Percentiles rank a stretch among this genome's conserved stretches.
phyloP scores from a whole-genome alignment of 2,797 vertebrate species.

The Rhabdophis nuchalis region DNA sequence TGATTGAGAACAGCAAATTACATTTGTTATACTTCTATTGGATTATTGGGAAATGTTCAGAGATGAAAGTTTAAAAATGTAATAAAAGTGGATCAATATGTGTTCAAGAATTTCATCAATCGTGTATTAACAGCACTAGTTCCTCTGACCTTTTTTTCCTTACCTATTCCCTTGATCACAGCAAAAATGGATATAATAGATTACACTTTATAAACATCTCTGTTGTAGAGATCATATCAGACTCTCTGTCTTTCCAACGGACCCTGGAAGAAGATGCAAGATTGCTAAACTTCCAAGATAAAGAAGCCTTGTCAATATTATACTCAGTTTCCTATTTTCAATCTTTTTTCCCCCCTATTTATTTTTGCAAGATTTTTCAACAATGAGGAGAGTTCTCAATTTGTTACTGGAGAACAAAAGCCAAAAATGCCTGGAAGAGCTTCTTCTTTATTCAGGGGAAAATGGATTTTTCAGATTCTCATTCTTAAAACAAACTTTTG shows the following conservation, averaged over 20 bases:
- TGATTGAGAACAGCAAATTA: conserved; percentile 68
- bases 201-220: conserved; percentile 57
- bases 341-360: background rate
- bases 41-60: conserved; percentile 68
- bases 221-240: conserved; percentile 42
- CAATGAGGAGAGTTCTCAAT: background rate
- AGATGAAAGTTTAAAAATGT: conserved; percentile 69
- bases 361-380: background rate
- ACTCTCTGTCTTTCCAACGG: conserved; percentile 31
- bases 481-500: background rate
- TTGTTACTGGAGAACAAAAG: background rate
- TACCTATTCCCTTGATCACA: conserved; percentile 64
- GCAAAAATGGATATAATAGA: conserved; percentile 59
- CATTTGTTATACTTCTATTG: conserved; percentile 66
- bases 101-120: conserved; percentile 71
- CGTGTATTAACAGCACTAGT: conserved; percentile 64
- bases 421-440: background rate
- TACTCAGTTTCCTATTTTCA: background rate
- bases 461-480: background rate
- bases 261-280: conserved; percentile 35
- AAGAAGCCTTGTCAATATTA: background rate
- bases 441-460: background rate
- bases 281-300: conserved; percentile 15
- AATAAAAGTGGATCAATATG: conserved; percentile 71
- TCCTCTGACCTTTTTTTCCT: conserved; percentile 62